Base-by-base conservation (phyloP, 2,113 vertebrate species). In the Microtus ochrogaster region DNA sequence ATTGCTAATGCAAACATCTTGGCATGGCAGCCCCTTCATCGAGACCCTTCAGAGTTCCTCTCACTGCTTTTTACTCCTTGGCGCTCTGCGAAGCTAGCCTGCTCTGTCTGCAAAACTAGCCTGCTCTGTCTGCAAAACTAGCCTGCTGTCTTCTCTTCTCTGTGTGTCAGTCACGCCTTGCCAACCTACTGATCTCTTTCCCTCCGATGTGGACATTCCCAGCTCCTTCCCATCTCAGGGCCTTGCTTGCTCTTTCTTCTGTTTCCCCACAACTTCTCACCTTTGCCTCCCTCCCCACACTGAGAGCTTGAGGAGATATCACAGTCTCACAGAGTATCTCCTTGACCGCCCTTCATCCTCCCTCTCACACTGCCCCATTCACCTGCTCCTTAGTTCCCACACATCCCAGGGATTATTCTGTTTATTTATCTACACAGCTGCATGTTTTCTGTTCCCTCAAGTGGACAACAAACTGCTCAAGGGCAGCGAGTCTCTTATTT, bases 91-190 rank as follows among this genome's bases (percentile, higher is more conserved):
- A 7, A 39, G 3, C 55, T 19, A 19, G 73, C 81, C 10, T 70
- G 0, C 44, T 58, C 39, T 24, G 0, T 33, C 65, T 44, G n/a
- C n/a, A n/a, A n/a, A n/a, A n/a, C 55, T 19, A 19, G 73, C 81
- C 10, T 70, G 0, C 44, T 58, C 39, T 24, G 0, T 36, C 36
- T 41, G 1, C 2, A 19, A 7, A 39, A 2, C 55, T 19, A 19
- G 73, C 81, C 10, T 70, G 0, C 44, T 58, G 0, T 33, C 65
- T 44, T 58, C 21, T 79, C 24, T 36, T 49, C 24, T 63, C 78
- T 65, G 19, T n/a, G 21, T 41, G 21, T 28, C 61, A 28, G 5
- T 41, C 24, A 44, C 11, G 5, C 10, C 70, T 24, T 41, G 17
- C 72, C 41, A 89, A 41, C 11, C 39, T 28, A 61, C 30, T 44